These are phyloP conservation scores for Pristionchus fissidentatus DNA, from an alignment of 2,888 invertebrate species.

Conservation along the genomic window DNA sequence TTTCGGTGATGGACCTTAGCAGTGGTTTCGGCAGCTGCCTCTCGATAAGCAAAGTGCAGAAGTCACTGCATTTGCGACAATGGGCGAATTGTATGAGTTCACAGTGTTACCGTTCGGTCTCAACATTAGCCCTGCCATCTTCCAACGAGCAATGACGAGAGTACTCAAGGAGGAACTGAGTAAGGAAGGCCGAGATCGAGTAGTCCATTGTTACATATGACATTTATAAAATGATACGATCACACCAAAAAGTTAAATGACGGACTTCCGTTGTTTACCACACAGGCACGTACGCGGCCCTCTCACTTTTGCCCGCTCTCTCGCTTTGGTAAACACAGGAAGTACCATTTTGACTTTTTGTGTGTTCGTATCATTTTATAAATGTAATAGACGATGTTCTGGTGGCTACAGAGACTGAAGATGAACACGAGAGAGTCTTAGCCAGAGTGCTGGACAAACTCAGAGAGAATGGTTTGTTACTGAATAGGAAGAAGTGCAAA, in stretches of 20 bases:
- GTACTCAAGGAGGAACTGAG: slow-evolving; percentile 13
- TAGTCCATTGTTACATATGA: background rate
- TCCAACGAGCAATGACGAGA: slow-evolving; percentile 1
- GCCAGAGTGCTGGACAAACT: background rate
- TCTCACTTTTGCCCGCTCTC: no score
- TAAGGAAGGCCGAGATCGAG: background rate
- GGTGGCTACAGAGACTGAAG: slow-evolving; percentile 43
- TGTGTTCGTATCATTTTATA: no score
- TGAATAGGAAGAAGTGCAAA: slow-evolving; percentile 16
- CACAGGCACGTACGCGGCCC: no score
- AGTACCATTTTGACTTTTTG: no score
- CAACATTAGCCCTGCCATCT: background rate
- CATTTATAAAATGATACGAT: no score
- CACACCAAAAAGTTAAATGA: no score
- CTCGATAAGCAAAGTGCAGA: background rate
- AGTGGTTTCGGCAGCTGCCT: background rate
- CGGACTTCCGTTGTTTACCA: no score
- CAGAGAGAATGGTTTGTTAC: background rate
- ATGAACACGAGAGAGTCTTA: background rate
- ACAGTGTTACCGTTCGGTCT: background rate
- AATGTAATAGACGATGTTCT: slow-evolving; percentile 59
- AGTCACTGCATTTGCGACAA: background rate
- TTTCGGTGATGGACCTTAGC: slow-evolving; percentile 48
- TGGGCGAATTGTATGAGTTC: slow-evolving; percentile 15
- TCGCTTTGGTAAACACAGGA: no score